phyloP scores from a whole-genome alignment of 2,888 invertebrate genomes.

The Coecobrya sp. region DNA sequence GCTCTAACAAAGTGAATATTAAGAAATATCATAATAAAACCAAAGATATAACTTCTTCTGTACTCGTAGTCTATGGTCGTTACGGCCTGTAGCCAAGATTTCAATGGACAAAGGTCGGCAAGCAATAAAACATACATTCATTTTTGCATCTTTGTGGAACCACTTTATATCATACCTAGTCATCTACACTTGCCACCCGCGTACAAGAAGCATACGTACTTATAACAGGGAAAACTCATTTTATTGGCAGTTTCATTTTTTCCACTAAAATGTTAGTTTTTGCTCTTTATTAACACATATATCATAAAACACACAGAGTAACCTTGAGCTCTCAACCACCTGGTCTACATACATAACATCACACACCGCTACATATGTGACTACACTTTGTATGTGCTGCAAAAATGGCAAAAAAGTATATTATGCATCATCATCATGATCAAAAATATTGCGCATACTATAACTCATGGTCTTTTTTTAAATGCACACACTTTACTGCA shows the following conservation, averaged over 20 bases:
- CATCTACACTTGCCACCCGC: too few relatives aligned
- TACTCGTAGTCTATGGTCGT: too few relatives aligned
- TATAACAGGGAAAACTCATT: slow-evolving; percentile 6
- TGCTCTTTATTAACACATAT: slow-evolving; percentile 35
- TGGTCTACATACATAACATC: background rate
- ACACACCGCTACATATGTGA: background rate
- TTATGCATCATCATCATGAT: background rate
- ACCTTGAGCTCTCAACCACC: slow-evolving; percentile 57
- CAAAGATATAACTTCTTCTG: too few relatives aligned
- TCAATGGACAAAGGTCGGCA: too few relatives aligned
- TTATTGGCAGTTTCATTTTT: slow-evolving; percentile 22
- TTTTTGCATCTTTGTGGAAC: background rate
- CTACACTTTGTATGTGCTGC: background rate
- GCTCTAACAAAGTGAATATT: too few relatives aligned
- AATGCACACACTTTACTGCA: background rate
- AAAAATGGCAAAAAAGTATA: background rate
- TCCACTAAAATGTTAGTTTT: slow-evolving; percentile 5
- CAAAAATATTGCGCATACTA: background rate
- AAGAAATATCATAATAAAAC: too few relatives aligned
- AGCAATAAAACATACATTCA: background rate
- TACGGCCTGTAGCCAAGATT: too few relatives aligned
- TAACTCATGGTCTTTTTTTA: background rate
- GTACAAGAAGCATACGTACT: background rate
- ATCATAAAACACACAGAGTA: background rate
- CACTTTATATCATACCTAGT: background rate